Percentiles rank a stretch among this genome's conserved stretches.
phyloP scores from a whole-genome alignment of 2,797 vertebrate genomes.

The Lerista edwardsae region DNA sequence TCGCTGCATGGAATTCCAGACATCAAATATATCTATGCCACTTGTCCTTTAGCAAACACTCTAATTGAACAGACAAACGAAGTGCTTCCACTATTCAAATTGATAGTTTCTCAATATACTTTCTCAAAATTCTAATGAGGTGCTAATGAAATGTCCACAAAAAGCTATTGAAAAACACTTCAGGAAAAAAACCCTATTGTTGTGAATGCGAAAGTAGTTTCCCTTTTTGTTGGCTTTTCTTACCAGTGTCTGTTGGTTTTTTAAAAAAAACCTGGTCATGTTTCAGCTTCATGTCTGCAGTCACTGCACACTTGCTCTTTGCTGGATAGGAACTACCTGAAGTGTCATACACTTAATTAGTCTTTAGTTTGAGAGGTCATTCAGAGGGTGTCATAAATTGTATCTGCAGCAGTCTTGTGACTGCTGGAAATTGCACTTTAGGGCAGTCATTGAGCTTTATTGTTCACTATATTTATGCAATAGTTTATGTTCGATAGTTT shows the following conservation, averaged over 20 bases:
- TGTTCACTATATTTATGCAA: constrained; percentile 41
- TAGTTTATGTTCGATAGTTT: constrained; percentile 21
- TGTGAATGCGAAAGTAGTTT: not conserved
- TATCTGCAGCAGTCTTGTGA: constrained; percentile 67
- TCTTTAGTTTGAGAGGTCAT: constrained; percentile 56
- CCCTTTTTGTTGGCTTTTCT: too few relatives aligned
- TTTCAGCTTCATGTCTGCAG: not conserved
- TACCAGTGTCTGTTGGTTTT: not conserved
- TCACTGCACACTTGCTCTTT: not conserved
- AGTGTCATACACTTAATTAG: constrained; percentile 48
- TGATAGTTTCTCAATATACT: too few relatives aligned
- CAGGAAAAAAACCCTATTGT: not conserved
- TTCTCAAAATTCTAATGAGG: not conserved
- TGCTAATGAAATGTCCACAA: not conserved
- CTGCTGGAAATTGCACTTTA: constrained; percentile 55
- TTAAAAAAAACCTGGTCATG: not conserved
- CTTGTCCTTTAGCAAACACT: not conserved
- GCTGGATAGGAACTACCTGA: constrained; percentile 48
- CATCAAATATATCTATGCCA: not conserved
- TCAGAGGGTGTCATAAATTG: constrained; percentile 66
- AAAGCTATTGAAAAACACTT: rapidly evolving
- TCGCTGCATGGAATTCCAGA: not conserved
- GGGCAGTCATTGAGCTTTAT: constrained; percentile 6
- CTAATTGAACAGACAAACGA: not conserved
- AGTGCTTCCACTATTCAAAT: not conserved